Evolutionary conservation across 2,888 invertebrate species (phyloP).

Genomic region (Adelognathus sp.): DNA sequence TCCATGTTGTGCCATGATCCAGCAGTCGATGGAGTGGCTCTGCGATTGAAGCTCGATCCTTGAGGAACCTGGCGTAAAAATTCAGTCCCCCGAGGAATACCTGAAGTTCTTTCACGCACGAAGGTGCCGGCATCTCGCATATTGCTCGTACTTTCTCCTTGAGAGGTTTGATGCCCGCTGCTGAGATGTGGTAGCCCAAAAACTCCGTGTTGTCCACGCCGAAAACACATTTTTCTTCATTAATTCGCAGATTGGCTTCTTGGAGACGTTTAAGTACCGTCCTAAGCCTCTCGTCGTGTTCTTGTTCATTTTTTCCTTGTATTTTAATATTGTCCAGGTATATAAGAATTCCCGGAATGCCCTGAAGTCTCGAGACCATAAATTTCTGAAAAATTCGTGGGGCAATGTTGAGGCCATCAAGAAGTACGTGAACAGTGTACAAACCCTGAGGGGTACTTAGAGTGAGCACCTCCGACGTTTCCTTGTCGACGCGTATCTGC

Average conservation of each 20-base stretch:
- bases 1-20: not conserved
- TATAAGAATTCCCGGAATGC: constrained; percentile 13
- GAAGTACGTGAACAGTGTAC: constrained; percentile 25
- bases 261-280: constrained; percentile 21
- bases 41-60: not conserved
- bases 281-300: constrained; percentile 15
- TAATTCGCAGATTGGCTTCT: constrained; percentile 15
- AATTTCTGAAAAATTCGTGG: constrained; percentile 12
- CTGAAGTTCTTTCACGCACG: not conserved
- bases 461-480: constrained; percentile 54
- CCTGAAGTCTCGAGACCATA: constrained; percentile 22
- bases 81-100: not conserved
- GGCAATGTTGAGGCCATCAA: constrained; percentile 17
- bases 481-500: constrained; percentile 60
- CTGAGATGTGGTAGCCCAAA: constrained; percentile 3
- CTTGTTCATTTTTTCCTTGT: not conserved
- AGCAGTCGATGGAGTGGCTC: not conserved
- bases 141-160: not conserved
- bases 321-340: constrained; percentile 38
- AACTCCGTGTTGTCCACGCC: constrained; percentile 26
- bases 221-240: constrained; percentile 9
- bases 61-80: not conserved
- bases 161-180: not conserved
- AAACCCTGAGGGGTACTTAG: constrained; percentile 57
- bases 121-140: not conserved